phyloP scores from a whole-genome alignment of 1,140 invertebrate species.

The Spodoptera frugiperda region DNA sequence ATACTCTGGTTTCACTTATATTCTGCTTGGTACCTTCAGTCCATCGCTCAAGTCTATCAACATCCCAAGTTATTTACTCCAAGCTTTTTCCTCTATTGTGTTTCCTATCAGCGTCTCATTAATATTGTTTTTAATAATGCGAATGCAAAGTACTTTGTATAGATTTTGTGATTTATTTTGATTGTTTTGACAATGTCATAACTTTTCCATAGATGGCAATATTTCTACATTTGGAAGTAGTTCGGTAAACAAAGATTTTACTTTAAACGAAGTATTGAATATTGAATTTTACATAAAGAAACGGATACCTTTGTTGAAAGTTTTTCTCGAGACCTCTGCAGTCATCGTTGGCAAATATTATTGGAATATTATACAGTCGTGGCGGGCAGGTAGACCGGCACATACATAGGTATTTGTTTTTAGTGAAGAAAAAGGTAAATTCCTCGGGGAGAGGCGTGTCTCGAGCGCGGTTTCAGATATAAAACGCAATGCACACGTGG shows the following conservation, averaged over 20 bases:
- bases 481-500: slow-evolving; percentile 49
- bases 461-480: slow-evolving; percentile 42
- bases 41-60: slow-evolving; percentile 6
- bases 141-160: not conserved
- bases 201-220: not conserved
- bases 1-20: not conserved
- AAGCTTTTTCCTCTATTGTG: not conserved
- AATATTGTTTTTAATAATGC: not conserved
- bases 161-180: slow-evolving; percentile 12
- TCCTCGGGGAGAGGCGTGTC: slow-evolving; percentile 53
- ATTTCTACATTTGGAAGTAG: not conserved
- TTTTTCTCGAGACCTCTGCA: slow-evolving; percentile 32
- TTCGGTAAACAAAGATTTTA: not conserved
- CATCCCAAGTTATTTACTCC: not conserved
- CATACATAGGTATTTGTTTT: slow-evolving; percentile 61
- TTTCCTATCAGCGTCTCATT: not conserved
- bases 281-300: slow-evolving; percentile 7
- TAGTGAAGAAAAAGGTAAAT: slow-evolving; percentile 62
- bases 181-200: not conserved
- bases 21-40: not conserved
- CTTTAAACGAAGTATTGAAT: not conserved
- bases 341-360: slow-evolving; percentile 56
- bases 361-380: slow-evolving; percentile 60
- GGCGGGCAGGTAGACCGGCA: slow-evolving; percentile 42
- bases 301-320: not conserved